phyloP scores from a whole-genome alignment of 2,113 vertebrate genomes.

The Megaleporinus macrocephalus region DNA sequence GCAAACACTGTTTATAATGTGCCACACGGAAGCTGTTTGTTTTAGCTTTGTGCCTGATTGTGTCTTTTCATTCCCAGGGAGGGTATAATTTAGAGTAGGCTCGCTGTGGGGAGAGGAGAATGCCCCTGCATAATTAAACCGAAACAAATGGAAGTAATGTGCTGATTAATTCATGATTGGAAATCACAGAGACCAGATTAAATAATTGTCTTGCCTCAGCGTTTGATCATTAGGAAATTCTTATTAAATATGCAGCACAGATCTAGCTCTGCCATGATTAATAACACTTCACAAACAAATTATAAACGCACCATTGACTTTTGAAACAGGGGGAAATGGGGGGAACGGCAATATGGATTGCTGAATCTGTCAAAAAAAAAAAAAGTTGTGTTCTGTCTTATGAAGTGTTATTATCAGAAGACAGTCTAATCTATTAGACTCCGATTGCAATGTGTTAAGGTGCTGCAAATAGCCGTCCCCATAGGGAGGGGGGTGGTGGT shows the following conservation, averaged over 20 bases:
- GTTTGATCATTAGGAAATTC: slow-evolving; percentile 48
- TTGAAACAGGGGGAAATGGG: slow-evolving; percentile 15
- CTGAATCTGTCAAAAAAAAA: neutral
- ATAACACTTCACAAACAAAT: slow-evolving; percentile 41
- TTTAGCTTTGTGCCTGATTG: slow-evolving; percentile 47
- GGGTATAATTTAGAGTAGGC: slow-evolving; percentile 41
- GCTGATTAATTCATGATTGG: slow-evolving; percentile 56
- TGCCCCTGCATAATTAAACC: slow-evolving; percentile 50
- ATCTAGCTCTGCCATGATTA: slow-evolving; percentile 40
- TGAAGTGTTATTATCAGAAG: slow-evolving; percentile 5
- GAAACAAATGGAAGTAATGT: slow-evolving; percentile 47
- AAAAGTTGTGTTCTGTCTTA: neutral
- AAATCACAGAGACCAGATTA: slow-evolving; percentile 49
- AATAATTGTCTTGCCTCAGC: slow-evolving; percentile 47
- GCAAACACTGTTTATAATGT: neutral
- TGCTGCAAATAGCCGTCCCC: neutral
- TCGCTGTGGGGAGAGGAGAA: slow-evolving; percentile 28
- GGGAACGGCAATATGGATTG: slow-evolving; percentile 32
- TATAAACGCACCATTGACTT: slow-evolving; percentile 22
- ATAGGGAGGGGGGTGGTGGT: too few relatives aligned
- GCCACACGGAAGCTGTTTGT: slow-evolving; percentile 22
- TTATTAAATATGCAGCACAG: slow-evolving; percentile 47
- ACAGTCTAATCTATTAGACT: neutral
- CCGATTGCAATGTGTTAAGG: slow-evolving; percentile 1
- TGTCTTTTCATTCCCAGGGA: slow-evolving; percentile 39